Percentiles rank a stretch among this genome's conserved stretches.
These are phyloP conservation scores for Eulithis testata DNA, from an alignment of 2,888 invertebrate species.

Conservation along the genomic window DNA sequence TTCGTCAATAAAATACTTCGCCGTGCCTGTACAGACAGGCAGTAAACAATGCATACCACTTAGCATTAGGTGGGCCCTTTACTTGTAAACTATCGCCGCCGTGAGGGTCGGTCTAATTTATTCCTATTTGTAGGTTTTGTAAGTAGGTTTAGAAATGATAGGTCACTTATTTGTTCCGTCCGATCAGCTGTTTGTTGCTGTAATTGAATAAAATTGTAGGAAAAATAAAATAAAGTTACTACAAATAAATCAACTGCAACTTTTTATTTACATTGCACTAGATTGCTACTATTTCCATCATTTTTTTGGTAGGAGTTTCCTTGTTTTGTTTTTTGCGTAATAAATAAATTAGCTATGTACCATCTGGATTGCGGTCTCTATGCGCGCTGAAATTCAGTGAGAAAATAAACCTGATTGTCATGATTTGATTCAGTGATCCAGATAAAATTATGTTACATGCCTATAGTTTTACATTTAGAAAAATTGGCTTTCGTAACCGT, in stretches of 20 bases:
- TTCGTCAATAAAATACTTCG: too few species aligned
- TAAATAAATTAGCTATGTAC: slow-evolving; percentile 11
- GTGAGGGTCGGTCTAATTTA: too few species aligned
- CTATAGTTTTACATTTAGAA: background rate
- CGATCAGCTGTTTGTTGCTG: background rate
- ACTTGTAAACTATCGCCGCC: too few species aligned
- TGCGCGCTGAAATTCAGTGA: background rate
- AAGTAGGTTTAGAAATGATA: too few species aligned
- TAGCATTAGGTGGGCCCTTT: too few species aligned
- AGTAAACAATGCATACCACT: too few species aligned
- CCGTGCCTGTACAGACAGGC: too few species aligned
- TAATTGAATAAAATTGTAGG: slow-evolving; percentile 1
- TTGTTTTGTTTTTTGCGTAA: background rate
- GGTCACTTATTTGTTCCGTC: background rate
- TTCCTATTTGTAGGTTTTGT: too few species aligned
- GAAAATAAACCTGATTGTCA: background rate
- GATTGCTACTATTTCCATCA: background rate
- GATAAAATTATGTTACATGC: background rate
- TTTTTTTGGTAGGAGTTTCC: background rate
- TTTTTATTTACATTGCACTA: slow-evolving; percentile 45
- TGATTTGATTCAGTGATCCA: background rate
- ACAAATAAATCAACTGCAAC: slow-evolving; percentile 31
- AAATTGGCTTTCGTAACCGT: too few species aligned
- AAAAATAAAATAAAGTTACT: slow-evolving; percentile 7
- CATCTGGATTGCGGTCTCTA: background rate